These are phyloP conservation scores for Drosophila seclusa DNA, from an alignment of 2,888 invertebrate genomes.

Conservation along the genomic window DNA sequence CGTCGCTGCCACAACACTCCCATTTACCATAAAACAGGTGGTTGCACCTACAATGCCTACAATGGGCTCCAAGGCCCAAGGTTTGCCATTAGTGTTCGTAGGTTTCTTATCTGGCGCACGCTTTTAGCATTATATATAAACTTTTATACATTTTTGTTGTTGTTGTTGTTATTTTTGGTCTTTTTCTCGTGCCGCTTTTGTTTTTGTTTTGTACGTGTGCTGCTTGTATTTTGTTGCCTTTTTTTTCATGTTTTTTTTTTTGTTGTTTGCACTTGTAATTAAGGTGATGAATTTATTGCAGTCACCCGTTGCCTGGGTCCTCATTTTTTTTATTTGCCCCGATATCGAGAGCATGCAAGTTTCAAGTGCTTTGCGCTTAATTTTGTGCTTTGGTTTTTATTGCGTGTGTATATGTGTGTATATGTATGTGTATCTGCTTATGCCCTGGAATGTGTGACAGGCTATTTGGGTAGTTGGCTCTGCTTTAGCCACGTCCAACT, in stretches of 20 bases:
- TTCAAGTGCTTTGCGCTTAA: slow-evolving; percentile 56
- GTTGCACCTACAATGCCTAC: slow-evolving; percentile 68
- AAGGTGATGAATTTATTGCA: slow-evolving; percentile 76
- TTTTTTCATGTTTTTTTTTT: slow-evolving; percentile 23
- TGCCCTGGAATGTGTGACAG: slow-evolving; percentile 26
- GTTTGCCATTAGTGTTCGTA: slow-evolving; percentile 70
- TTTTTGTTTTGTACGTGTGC: background rate
- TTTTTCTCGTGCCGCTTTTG: slow-evolving; percentile 30
- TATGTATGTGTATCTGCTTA: background rate
- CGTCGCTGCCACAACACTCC: background rate
- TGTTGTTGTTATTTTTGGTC: slow-evolving; percentile 9
- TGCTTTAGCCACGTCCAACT: background rate
- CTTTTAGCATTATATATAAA: slow-evolving; percentile 52
- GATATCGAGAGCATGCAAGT: slow-evolving; percentile 44
- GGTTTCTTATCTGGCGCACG: slow-evolving; percentile 65
- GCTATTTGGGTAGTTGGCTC: background rate
- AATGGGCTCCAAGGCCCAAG: slow-evolving; percentile 48
- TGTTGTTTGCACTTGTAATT: slow-evolving; percentile 69
- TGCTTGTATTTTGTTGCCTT: slow-evolving; percentile 1
- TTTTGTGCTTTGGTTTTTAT: slow-evolving; percentile 48
- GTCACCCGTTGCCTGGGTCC: slow-evolving; percentile 2
- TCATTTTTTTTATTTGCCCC: slow-evolving; percentile 28
- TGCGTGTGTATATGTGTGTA: background rate
- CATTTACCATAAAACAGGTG: slow-evolving; percentile 66
- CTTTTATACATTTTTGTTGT: background rate